Conservation (phyloP, 64 coral and sea anemone genomes). For the Montipora efflorescens region DNA sequence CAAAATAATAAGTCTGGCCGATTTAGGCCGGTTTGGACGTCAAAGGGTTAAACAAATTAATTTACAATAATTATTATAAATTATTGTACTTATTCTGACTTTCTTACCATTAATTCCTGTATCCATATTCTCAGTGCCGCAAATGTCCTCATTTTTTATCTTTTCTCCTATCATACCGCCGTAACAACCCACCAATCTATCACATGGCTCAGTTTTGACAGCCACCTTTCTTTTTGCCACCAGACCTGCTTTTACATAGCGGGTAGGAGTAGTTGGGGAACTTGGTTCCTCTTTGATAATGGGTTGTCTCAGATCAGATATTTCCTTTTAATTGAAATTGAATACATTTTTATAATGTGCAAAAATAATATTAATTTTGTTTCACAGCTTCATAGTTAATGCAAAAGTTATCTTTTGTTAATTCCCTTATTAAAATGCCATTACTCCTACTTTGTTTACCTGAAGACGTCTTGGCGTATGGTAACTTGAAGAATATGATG, state of each 20-base stretch:
- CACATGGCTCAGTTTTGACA: constrained; percentile 16
- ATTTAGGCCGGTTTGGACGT: no score
- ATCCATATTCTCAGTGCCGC: constrained; percentile 1
- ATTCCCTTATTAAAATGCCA: not conserved
- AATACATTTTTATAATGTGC: no score
- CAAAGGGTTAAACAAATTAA: no score
- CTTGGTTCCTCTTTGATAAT: constrained; percentile 3
- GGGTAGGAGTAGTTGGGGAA: not conserved
- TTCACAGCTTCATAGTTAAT: no score
- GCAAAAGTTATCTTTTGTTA: not conserved
- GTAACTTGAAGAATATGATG: constrained; percentile 6
- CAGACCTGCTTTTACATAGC: not conserved
- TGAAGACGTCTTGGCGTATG: constrained; percentile 65
- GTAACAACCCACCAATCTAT: constrained; percentile 23
- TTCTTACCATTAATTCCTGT: constrained; percentile 13
- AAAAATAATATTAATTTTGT: no score
- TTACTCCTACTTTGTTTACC: not conserved
- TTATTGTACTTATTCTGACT: no score
- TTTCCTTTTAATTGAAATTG: not conserved
- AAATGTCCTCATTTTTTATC: not conserved
- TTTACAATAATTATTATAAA: no score
- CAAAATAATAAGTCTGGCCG: no score
- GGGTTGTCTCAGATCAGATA: not conserved
- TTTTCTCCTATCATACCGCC: constrained; percentile 75
- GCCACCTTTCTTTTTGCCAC: not conserved